Evolutionary conservation across 1,140 invertebrate genomes (phyloP), one percentile per base, ranked within the genome.

Genomic region (Chrysopa pallens): DNA sequence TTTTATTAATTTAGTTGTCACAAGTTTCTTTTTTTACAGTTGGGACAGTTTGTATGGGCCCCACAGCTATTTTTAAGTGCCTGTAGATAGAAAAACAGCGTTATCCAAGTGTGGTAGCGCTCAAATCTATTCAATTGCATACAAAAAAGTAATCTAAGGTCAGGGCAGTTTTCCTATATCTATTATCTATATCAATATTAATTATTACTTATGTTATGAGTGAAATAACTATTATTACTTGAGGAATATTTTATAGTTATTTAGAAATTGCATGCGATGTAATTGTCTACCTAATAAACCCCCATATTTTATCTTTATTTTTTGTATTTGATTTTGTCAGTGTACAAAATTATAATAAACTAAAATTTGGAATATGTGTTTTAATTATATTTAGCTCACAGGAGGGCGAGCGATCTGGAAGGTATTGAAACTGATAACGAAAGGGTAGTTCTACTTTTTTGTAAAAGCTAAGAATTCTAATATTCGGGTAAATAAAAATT

Each of bases 101-200:
- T 23, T 23, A 23, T 23, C 17, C 17, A 23, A 23, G 17, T 3
- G 17, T 23, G 17, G 17, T 23, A 23, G 5, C 17, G 17, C 17
- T 23, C 17, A 23, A 23, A 23, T 23, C 17, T 23, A 23, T 23
- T 23, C 17, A 23, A 23, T 23, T 23, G 17, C 17, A 23, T 23
- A 23, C 17, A 23, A 23, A 23, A 23, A 23, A 23, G 17, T 23
- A 23, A 23, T 23, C 17, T 23, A 23, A 23, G 17, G 17, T 12
- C 31, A 12, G 31, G 8, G 23, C 27, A 40, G 46, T 52, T 48
- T 47, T 50, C 44, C 40, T 48, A 49, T 50, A 49, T 50, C 48
- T 46, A 39, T 46, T 36, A 43, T 23, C 33, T 12, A 38, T 40
- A 46, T 14, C 6, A 15, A 39, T 33, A 33, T 39, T 42, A 38